Conservation (phyloP, 2,113 vertebrate genomes). For the Pyrgilauda ruficollis region DNA sequence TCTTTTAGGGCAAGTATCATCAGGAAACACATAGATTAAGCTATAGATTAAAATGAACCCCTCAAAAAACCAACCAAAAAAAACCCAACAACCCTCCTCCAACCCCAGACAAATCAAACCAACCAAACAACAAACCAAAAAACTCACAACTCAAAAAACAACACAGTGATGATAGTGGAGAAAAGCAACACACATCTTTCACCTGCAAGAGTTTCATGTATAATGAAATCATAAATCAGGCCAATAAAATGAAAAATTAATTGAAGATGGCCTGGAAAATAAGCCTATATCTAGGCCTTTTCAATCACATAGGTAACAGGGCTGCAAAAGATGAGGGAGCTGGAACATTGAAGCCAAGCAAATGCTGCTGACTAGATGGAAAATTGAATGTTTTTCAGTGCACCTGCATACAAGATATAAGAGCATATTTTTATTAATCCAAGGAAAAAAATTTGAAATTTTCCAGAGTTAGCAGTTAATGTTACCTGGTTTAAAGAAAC, state of each 20-base stretch:
- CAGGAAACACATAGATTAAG: not conserved
- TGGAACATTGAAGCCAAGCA: not conserved
- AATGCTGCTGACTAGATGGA: accelerated
- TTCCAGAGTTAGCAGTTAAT: not conserved
- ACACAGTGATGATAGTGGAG: accelerated
- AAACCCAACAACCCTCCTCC: accelerated
- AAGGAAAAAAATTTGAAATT: not conserved
- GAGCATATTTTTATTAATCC: not conserved
- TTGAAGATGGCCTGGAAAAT: not conserved
- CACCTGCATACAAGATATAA: not conserved
- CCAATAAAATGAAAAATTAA: not conserved
- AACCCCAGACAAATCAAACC: not conserved
- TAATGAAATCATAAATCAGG: not conserved
- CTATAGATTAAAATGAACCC: not conserved
- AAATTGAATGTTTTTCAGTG: not conserved
- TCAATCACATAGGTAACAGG: not conserved
- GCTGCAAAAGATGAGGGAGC: not conserved
- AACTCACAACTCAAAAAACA: not conserved
- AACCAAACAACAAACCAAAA: not conserved
- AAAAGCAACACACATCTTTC: not conserved
- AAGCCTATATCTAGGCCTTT: not conserved
- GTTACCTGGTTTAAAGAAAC: not conserved
- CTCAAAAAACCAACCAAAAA: not conserved
- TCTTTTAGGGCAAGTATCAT: not conserved
- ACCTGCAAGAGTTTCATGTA: not conserved